phyloP scores from a whole-genome alignment of 2,797 vertebrate species.

The Poecile montanus region DNA sequence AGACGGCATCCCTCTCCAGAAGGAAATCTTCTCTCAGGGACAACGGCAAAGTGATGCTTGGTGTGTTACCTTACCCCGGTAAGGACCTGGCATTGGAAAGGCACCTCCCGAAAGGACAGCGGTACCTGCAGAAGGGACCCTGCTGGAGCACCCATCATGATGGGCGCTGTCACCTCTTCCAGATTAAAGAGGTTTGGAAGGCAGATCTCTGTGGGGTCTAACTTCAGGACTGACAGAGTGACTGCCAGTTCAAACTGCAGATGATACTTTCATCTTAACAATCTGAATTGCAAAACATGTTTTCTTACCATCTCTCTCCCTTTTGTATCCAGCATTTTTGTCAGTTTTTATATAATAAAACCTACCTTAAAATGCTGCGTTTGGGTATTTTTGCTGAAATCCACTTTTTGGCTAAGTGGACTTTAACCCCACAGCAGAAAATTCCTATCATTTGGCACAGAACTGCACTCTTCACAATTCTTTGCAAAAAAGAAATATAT shows the following conservation, averaged over 20 bases:
- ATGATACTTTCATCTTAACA: constrained; percentile 19
- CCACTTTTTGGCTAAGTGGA: background rate
- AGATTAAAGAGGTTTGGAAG: background rate
- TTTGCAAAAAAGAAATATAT: background rate
- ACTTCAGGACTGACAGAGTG: background rate
- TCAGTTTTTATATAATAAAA: background rate
- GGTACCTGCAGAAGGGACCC: background rate
- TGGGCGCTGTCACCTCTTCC: background rate
- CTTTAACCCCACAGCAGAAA: background rate
- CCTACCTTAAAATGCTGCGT: background rate
- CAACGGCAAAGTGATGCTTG: accelerated
- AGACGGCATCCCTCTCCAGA: background rate
- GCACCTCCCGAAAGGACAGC: background rate
- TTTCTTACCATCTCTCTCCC: background rate
- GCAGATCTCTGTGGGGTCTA: background rate
- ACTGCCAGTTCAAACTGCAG: background rate
- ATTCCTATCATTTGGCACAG: background rate
- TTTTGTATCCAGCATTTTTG: background rate
- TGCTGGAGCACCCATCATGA: background rate
- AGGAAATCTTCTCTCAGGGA: background rate
- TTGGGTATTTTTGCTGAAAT: background rate
- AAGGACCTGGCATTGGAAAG: background rate
- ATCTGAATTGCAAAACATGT: constrained; percentile 47
- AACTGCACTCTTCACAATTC: background rate
- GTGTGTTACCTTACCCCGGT: accelerated